Percentiles rank a stretch among this genome's conserved stretches.
Conservation (phyloP, 30 jellyfish, hydroid and myxozoan species). For the Hydractinia symbiolongicarpus region DNA sequence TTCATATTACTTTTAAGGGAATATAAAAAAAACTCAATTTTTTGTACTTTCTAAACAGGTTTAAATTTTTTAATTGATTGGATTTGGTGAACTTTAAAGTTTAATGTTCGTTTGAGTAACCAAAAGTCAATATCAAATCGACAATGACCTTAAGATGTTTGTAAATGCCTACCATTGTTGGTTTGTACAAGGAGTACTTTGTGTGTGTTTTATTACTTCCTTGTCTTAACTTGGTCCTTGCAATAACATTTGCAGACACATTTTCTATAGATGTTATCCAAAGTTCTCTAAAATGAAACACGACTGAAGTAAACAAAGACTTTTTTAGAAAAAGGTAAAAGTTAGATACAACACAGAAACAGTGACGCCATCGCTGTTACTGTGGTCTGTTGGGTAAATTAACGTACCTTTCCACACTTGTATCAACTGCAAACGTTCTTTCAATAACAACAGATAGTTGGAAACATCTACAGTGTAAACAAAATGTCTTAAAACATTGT, state of each 20-base stretch:
- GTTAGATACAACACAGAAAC: background rate
- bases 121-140: no score
- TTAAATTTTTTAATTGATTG: no score
- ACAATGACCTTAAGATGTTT: no score
- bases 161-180: background rate
- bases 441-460: constrained; percentile 87
- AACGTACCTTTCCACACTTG: constrained; percentile 59
- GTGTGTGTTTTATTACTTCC: background rate
- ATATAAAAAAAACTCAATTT: no score
- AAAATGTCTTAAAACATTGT: background rate
- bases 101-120: no score
- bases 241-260: constrained; percentile 48
- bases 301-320: background rate
- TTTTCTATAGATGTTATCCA: constrained; percentile 83
- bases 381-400: background rate
- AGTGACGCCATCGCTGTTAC: background rate
- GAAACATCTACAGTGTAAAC: constrained; percentile 52
- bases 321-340: background rate
- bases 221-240: constrained; percentile 28
- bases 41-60: no score
- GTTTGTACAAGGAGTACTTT: background rate
- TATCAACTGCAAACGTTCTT: constrained; percentile 80
- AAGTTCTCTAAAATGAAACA: constrained; percentile 32
- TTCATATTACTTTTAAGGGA: no score
- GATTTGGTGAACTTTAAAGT: no score